Evolutionary conservation across 2,797 vertebrate genomes (phyloP).

Genomic region (Arvicola amphibius): DNA sequence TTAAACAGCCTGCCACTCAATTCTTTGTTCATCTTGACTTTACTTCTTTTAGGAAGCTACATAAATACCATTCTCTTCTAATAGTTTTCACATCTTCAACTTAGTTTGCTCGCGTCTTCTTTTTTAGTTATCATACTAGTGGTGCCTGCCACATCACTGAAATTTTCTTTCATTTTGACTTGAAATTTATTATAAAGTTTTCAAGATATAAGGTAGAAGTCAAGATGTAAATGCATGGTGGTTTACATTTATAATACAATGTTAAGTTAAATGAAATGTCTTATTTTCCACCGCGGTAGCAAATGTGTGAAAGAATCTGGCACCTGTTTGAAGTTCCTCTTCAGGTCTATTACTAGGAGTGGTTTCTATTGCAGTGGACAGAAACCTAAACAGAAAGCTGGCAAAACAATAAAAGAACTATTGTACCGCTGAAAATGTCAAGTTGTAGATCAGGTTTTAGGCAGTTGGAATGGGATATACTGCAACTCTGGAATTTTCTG

Average conservation of each 20-base stretch:
- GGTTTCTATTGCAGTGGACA: neutral
- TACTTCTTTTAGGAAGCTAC: neutral
- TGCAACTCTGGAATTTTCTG: neutral
- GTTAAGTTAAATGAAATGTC: constrained; percentile 5
- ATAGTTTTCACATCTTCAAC: neutral
- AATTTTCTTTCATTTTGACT: constrained; percentile 17
- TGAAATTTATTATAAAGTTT: neutral
- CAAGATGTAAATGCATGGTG: neutral
- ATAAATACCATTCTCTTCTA: neutral
- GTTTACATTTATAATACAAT: neutral
- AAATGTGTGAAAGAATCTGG: constrained; percentile 14
- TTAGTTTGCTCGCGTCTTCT: neutral
- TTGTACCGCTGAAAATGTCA: neutral
- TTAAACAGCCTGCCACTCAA: neutral
- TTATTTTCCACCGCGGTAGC: neutral
- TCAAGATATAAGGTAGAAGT: neutral
- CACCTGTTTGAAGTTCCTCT: neutral
- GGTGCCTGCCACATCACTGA: neutral
- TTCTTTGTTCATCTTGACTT: constrained; percentile 26
- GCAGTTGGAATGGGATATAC: neutral
- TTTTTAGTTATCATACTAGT: neutral
- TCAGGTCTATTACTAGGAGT: neutral
- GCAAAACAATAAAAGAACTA: neutral
- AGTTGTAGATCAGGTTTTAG: neutral
- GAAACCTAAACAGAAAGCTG: constrained; percentile 41